A percentile compares a stretch with the other conserved stretches of the same genome.
Conservation (phyloP, 2,797 vertebrate genomes). For the Falco peregrinus region DNA sequence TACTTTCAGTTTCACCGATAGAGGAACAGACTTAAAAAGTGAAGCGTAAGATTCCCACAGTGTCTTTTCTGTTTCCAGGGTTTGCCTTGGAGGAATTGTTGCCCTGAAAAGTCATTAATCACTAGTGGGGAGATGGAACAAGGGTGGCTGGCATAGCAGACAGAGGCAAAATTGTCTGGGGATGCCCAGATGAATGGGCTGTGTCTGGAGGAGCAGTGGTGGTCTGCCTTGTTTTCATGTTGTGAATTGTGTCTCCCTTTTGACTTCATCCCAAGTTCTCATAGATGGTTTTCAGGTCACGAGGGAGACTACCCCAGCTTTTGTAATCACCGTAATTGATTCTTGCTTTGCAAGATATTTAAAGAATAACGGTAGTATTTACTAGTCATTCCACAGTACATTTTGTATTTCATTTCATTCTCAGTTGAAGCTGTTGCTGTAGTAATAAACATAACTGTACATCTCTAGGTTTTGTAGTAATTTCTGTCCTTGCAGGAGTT, state of each 20-base stretch:
- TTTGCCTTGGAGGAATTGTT: conserved; percentile 16
- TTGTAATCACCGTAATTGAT: not conserved
- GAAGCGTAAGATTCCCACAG: not conserved
- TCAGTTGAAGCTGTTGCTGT: not conserved
- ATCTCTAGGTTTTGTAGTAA: not conserved
- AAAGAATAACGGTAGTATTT: not conserved
- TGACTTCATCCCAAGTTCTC: not conserved
- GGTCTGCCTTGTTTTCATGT: not conserved
- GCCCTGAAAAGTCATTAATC: conserved; percentile 45
- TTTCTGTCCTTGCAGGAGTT: not conserved
- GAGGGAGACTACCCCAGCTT: not conserved
- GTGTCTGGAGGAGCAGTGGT: not conserved
- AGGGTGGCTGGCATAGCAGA: not conserved
- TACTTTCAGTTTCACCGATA: conserved; percentile 13
- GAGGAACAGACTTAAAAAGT: not conserved
- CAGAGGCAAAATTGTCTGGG: conserved; percentile 25
- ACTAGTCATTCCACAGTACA: not conserved
- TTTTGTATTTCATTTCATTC: not conserved
- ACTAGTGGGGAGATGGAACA: not conserved
- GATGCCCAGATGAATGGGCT: not conserved
- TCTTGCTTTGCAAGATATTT: conserved; percentile 7
- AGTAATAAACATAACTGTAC: not conserved
- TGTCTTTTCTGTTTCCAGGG: conserved; percentile 10
- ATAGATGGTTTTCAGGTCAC: not conserved
- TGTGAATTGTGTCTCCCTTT: not conserved